Evolutionary conservation across 2,888 invertebrate species (phyloP).

Genomic region (Maniola hyperantus): DNA sequence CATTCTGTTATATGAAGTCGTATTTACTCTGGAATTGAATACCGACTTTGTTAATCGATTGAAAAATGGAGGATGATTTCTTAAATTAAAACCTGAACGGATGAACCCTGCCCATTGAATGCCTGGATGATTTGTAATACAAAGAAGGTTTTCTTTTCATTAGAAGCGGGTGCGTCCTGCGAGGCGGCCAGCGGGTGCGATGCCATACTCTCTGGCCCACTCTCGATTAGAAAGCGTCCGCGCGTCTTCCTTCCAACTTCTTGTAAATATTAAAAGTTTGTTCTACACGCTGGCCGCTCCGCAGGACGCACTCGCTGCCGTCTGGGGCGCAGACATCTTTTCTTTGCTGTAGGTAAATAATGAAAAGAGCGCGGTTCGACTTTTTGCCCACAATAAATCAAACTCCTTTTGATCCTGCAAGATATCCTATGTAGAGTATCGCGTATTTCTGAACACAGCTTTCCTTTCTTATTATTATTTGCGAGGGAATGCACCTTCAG

Average conservation of each 20-base stretch:
- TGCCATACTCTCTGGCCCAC: too few species aligned
- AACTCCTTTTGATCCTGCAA: constrained; percentile 17
- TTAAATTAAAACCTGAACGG: neutral
- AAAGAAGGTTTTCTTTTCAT: too few species aligned
- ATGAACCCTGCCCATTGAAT: too few species aligned
- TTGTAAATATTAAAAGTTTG: too few species aligned
- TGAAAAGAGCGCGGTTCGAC: constrained; percentile 6
- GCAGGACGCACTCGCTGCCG: too few species aligned
- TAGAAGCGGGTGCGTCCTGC: too few species aligned
- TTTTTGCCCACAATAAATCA: constrained; percentile 22
- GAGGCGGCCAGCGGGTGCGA: too few species aligned
- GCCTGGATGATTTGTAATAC: too few species aligned
- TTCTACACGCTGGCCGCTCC: too few species aligned
- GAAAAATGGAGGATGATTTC: neutral
- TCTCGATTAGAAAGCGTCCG: too few species aligned
- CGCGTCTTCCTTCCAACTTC: too few species aligned
- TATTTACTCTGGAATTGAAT: constrained; percentile 28
- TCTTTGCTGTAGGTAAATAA: constrained; percentile 1
- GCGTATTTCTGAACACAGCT: constrained; percentile 21
- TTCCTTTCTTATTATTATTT: constrained; percentile 26
- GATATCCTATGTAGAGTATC: constrained; percentile 17
- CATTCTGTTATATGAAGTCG: constrained; percentile 22
- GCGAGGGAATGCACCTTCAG: constrained; percentile 22
- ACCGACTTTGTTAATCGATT: neutral
- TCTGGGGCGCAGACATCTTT: neutral